Evolutionary conservation across 2,888 invertebrate species (phyloP).

Genomic region (Diarsia brunnea): DNA sequence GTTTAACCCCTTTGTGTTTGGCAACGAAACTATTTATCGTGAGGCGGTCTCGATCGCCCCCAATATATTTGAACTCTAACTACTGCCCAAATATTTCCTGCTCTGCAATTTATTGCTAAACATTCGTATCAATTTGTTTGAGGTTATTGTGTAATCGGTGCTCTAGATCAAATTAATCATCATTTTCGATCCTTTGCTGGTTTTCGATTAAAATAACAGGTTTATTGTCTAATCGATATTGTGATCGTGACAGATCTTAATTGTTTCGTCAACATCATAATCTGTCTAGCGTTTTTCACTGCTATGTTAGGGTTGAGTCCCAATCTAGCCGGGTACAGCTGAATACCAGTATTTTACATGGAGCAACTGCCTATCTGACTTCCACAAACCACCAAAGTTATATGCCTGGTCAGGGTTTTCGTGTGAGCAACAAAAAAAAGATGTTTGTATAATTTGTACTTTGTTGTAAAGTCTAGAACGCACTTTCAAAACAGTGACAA

Average conservation of each 20-base stretch:
- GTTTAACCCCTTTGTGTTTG: constrained; percentile 71
- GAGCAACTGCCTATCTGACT: neutral
- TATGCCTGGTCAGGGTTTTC: no score
- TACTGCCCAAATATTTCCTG: constrained; percentile 67
- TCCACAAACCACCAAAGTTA: no score
- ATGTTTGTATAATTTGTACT: no score
- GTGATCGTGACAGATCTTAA: neutral
- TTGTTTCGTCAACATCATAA: neutral
- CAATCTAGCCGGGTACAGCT: neutral
- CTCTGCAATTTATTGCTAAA: constrained; percentile 70
- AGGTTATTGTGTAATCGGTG: constrained; percentile 59
- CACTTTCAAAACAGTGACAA: no score
- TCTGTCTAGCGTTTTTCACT: neutral
- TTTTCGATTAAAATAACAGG: neutral
- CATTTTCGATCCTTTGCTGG: neutral
- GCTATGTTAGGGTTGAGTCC: neutral
- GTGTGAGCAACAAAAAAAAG: no score
- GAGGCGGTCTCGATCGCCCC: constrained; percentile 66
- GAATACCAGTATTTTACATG: neutral
- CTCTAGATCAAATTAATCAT: constrained; percentile 43
- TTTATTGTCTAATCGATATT: neutral
- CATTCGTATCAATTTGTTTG: constrained; percentile 82
- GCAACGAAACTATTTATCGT: constrained; percentile 77
- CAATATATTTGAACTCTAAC: constrained; percentile 67
- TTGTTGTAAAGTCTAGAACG: neutral